A percentile compares a stretch with the other conserved stretches of the same genome.
Evolutionary conservation across 2,797 vertebrate genomes (phyloP).

Genomic region (Chloroceryle amazona): DNA sequence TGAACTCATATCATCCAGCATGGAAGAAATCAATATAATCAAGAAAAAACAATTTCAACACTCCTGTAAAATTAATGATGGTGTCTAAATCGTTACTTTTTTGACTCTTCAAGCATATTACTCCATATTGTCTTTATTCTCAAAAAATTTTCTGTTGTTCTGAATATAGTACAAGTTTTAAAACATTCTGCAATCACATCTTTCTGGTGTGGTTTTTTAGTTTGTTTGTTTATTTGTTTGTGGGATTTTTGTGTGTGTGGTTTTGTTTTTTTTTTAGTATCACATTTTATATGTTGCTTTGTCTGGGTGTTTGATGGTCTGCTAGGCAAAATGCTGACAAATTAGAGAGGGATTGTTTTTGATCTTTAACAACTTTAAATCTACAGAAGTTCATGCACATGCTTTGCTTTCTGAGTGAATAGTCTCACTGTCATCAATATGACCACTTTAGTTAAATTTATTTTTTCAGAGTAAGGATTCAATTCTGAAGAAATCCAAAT

Average conservation of each 20-base stretch:
- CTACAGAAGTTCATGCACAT: background rate
- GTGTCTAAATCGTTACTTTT: background rate
- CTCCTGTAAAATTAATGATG: background rate
- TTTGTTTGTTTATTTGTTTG: too few species aligned
- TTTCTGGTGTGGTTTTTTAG: background rate
- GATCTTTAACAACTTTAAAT: slow-evolving; percentile 8
- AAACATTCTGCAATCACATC: background rate
- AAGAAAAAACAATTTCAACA: background rate
- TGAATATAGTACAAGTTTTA: background rate
- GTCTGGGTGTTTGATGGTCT: background rate
- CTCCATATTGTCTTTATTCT: background rate
- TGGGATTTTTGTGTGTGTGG: too few species aligned
- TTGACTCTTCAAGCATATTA: background rate
- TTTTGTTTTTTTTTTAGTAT: background rate
- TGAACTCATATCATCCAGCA: background rate
- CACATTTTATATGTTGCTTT: background rate
- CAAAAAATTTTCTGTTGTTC: background rate
- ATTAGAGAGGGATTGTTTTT: background rate
- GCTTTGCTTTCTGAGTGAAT: background rate
- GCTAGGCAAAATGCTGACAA: background rate
- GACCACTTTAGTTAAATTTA: background rate
- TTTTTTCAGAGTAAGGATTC: background rate
- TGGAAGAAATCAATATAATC: background rate
- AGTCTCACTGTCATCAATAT: background rate
- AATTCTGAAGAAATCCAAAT: background rate